Percentiles rank a stretch among this genome's conserved stretches.
Conservation (phyloP, 2,888 invertebrate species). For the Tipula lateralis region DNA sequence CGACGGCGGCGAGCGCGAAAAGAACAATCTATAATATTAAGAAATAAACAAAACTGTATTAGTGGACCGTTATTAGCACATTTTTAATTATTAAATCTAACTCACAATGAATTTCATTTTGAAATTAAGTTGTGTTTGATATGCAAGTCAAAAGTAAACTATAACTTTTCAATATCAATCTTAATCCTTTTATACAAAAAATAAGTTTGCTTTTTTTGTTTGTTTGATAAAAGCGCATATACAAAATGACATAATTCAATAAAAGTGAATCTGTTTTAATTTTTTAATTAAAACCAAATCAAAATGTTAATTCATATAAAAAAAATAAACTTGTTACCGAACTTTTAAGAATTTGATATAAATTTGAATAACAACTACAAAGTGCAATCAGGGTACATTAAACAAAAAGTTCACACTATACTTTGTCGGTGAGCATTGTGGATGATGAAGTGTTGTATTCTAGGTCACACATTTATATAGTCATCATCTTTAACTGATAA, state of each 20-base stretch:
- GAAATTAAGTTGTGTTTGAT: neutral
- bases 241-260: no score
- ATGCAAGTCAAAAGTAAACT: neutral
- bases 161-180: neutral
- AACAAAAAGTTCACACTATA: no score
- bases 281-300: neutral
- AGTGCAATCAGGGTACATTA: no score
- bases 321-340: neutral
- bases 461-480: no score
- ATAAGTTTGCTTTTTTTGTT: neutral
- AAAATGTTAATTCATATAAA: neutral
- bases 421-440: no score
- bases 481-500: no score
- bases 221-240: no score
- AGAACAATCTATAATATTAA: neutral
- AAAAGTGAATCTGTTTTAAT: no score
- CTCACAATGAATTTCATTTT: conserved; percentile 11
- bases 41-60: neutral
- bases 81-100: neutral
- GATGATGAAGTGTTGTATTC: no score
- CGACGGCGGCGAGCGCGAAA: neutral
- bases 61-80: no score
- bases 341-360: no score
- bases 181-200: neutral
- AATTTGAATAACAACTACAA: no score